phyloP scores from a whole-genome alignment of 2,797 vertebrate species.

The Remorina albescens region DNA sequence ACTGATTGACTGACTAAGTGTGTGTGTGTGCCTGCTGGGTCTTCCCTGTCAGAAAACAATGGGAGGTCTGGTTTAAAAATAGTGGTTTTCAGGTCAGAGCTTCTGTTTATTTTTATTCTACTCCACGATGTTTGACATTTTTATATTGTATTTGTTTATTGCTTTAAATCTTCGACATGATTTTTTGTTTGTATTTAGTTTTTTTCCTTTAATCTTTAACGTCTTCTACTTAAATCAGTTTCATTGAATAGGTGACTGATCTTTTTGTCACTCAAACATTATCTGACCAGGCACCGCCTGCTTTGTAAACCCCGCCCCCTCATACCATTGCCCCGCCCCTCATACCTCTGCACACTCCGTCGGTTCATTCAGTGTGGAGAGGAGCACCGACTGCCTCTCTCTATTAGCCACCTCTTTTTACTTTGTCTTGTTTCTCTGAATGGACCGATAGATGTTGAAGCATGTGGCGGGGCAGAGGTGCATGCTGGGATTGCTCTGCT shows the following conservation, averaged over 20 bases:
- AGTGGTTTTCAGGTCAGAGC: not conserved
- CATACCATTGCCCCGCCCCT: constrained; percentile 27
- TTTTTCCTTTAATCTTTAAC: no score
- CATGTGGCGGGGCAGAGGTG: constrained; percentile 66
- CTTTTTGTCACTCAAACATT: no score
- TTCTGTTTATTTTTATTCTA: constrained; percentile 7
- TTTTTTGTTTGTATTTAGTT: no score
- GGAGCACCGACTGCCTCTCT: not conserved
- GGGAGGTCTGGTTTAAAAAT: constrained; percentile 36
- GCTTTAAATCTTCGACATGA: no score
- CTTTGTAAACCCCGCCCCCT: no score
- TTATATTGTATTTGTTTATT: no score
- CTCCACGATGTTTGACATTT: not conserved
- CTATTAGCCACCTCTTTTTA: fast-evolving
- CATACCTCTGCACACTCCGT: not conserved
- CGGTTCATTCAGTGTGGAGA: constrained; percentile 7
- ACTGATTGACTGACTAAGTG: constrained; percentile 1
- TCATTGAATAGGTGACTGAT: no score
- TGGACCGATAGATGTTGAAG: constrained; percentile 31
- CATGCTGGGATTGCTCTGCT: constrained; percentile 71
- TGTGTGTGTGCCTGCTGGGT: constrained; percentile 34
- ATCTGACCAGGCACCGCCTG: no score
- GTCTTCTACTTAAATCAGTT: no score
- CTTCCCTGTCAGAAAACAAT: constrained; percentile 30
- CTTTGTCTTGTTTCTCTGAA: not conserved